Evolutionary conservation across 64 coral and sea anemone genomes (phyloP), one percentile per base, ranked within the genome.

Genomic region (Stylophora pistillata): DNA sequence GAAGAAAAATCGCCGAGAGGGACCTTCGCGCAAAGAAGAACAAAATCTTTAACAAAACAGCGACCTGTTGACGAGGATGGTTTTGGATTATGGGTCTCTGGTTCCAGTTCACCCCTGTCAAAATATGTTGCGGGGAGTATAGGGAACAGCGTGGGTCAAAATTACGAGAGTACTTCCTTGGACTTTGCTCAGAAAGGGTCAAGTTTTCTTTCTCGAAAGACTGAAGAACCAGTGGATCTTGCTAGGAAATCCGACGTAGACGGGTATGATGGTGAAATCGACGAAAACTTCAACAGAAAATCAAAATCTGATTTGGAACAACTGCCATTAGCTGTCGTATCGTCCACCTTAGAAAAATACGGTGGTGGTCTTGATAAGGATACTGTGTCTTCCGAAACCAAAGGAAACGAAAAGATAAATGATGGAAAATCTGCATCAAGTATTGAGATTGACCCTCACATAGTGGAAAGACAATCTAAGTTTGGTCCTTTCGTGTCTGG

Each of bases 41-140:
- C 80, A 15, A 84, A 25, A 16, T 84, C 80, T 2, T 70, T 84
- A 17, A 84, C 80, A 7, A 84, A 84, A 84, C 80, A 84, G 33
- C 80, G 80, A 69, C 80, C 80, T 27, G 27, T 84, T 65, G 80
- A 84, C 31, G 80, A 70, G 30, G 80, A 84, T 9, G 53, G 20
- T 12, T 53, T 69, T n/a, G 61, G 33, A 12, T 68, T 33, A 10
- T 84, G 30, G 33, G 20, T 13, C 17, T 84, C 16, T 84, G 26
- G 58, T 69, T 37, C 60, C 62, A 68, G 33, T 23, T 13, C 34
- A 53, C 26, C 31, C 23, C 31, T 37, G 80, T 21, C 33, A 27
- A 53, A 53, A 68, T 25, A 54, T 47, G 32, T 64, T 68, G 33
- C 32, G 2, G 60, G 53, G 21, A 26, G 32, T 53, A 23, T 84